Evolutionary conservation across 92 coral and sea anemone genomes (phyloP).

Genomic region (Parazoanthus darwini): DNA sequence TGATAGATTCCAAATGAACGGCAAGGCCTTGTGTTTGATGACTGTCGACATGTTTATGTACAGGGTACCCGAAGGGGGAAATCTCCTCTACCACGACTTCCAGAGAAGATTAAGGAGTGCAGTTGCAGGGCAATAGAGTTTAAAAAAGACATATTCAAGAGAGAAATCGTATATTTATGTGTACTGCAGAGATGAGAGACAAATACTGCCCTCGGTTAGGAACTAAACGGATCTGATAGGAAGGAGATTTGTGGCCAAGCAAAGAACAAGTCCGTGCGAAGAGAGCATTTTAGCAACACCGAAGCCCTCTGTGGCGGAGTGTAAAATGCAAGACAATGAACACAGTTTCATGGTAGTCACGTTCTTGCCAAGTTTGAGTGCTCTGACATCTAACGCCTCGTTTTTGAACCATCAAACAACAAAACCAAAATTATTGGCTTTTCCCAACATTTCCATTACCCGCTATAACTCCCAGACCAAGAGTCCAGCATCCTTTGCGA

Average conservation of each 20-base stretch:
- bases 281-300: background rate
- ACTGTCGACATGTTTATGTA: constrained; percentile 97
- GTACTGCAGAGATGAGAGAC: background rate
- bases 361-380: background rate
- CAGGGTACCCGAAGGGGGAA: constrained; percentile 96
- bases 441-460: background rate
- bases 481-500: no score
- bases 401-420: background rate
- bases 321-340: background rate
- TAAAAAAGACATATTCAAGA: background rate
- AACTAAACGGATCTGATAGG: background rate
- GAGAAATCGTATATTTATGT: constrained; percentile 31
- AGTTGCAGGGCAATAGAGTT: constrained; percentile 58
- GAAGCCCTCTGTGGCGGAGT: background rate
- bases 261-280: background rate
- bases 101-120: constrained; percentile 88
- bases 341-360: background rate
- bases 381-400: background rate
- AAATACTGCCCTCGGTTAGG: background rate
- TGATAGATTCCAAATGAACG: constrained; percentile 97
- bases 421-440: background rate
- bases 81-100: constrained; percentile 90
- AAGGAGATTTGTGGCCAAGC: background rate
- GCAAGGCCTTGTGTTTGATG: constrained; percentile 98
- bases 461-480: no score